Evolutionary conservation across 2,113 vertebrate genomes (phyloP).

Genomic region (Morone chrysops): DNA sequence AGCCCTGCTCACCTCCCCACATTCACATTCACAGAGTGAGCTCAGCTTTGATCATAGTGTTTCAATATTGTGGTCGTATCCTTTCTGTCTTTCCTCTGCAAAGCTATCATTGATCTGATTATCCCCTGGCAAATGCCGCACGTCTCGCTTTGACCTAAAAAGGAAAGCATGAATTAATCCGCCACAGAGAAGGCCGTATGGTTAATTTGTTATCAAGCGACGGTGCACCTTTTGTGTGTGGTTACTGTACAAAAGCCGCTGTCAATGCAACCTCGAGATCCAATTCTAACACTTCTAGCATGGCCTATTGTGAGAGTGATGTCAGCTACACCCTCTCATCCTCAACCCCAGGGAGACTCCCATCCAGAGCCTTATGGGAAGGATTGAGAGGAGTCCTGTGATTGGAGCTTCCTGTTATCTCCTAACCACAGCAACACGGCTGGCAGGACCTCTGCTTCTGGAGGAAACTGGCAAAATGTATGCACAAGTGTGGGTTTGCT

Average conservation of each 20-base stretch:
- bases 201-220: slow-evolving; percentile 40
- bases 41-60: slow-evolving; percentile 47
- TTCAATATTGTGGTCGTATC: slow-evolving; percentile 39
- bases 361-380: slow-evolving; percentile 47
- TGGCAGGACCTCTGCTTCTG: slow-evolving; percentile 56
- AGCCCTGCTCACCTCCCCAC: slow-evolving; percentile 23
- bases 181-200: slow-evolving; percentile 3
- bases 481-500: slow-evolving; percentile 23
- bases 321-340: slow-evolving; percentile 64
- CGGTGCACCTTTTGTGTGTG: background rate
- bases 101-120: slow-evolving; percentile 48
- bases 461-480: slow-evolving; percentile 7
- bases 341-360: slow-evolving; percentile 32
- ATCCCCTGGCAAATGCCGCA: slow-evolving; percentile 32
- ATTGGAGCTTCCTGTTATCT: slow-evolving; percentile 74
- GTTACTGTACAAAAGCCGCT: slow-evolving; percentile 33
- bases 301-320: slow-evolving; percentile 55
- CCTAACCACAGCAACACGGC: slow-evolving; percentile 55
- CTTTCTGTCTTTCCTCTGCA: slow-evolving; percentile 26
- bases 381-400: slow-evolving; percentile 52
- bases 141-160: slow-evolving; percentile 52
- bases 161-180: slow-evolving; percentile 30
- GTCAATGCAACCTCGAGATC: slow-evolving; percentile 47
- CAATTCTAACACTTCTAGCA: slow-evolving; percentile 39
- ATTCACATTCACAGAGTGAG: slow-evolving; percentile 37